Evolutionary conservation across 2,888 invertebrate genomes (phyloP).

Genomic region (Hypomecis atomaria): DNA sequence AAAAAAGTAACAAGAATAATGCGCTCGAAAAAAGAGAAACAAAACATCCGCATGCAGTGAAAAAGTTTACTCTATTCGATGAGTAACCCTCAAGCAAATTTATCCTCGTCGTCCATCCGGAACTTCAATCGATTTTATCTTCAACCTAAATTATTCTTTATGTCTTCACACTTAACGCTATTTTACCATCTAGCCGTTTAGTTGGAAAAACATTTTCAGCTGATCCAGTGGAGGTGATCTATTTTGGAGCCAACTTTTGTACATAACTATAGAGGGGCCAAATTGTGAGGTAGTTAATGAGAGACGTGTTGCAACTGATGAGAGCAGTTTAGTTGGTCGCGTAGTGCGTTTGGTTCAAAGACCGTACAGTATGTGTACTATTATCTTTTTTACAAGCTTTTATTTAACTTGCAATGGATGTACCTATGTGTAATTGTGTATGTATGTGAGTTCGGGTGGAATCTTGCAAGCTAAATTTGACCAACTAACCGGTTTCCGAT

Average conservation of each 20-base stretch:
- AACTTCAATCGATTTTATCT: conserved; percentile 1
- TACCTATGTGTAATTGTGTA: too few relatives aligned
- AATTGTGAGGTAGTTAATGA: conserved; percentile 1
- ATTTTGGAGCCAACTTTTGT: conserved; percentile 54
- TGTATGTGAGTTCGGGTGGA: too few relatives aligned
- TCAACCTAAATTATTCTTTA: conserved; percentile 9
- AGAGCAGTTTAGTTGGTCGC: background rate
- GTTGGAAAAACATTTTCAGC: conserved; percentile 30
- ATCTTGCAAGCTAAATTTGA: too few relatives aligned
- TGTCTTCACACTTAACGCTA: background rate
- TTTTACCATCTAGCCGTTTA: conserved; percentile 10
- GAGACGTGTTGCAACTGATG: conserved; percentile 6
- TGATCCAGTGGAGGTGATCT: conserved; percentile 48
- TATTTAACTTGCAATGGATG: too few relatives aligned
- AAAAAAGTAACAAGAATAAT: too few relatives aligned
- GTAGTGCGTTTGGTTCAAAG: too few relatives aligned
- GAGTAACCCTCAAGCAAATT: conserved; percentile 8
- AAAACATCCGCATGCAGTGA: background rate
- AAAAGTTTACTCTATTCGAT: background rate
- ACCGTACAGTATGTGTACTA: too few relatives aligned
- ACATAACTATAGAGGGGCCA: conserved; percentile 36
- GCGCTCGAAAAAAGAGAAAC: too few relatives aligned
- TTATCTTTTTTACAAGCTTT: too few relatives aligned
- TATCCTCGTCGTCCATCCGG: conserved; percentile 1
- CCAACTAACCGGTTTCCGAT: too few relatives aligned